Evolutionary conservation across 2,888 invertebrate genomes (phyloP).

Genomic region (Drosophila conformis): DNA sequence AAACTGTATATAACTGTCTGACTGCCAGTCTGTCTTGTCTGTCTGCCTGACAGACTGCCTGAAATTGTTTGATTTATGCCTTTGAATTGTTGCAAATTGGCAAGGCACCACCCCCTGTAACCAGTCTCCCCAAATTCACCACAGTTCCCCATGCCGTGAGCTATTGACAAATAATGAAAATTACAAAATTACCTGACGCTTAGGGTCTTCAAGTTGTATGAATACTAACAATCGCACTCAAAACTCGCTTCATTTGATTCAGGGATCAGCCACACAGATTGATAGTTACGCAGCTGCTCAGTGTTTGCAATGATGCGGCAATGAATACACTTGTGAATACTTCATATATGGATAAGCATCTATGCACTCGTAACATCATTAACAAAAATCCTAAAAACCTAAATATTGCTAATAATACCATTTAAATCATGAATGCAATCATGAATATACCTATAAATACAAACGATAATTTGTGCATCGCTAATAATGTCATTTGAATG

Average conservation of each 20-base stretch:
- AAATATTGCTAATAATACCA: background rate
- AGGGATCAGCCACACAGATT: background rate
- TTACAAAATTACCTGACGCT: slow-evolving; percentile 71
- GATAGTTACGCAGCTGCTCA: background rate
- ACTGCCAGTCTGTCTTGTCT: slow-evolving; percentile 12
- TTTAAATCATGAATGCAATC: slow-evolving; percentile 4
- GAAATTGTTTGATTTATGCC: slow-evolving; percentile 77
- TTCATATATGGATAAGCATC: slow-evolving; percentile 5
- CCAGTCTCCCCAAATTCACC: background rate
- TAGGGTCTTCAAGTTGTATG: slow-evolving; percentile 42
- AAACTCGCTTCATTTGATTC: slow-evolving; percentile 5
- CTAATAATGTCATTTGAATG: slow-evolving; percentile 7
- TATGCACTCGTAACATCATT: background rate
- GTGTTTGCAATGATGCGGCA: slow-evolving; percentile 3
- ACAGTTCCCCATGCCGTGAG: slow-evolving; percentile 22
- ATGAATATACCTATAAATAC: slow-evolving; percentile 4
- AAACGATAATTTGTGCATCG: background rate
- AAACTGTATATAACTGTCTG: slow-evolving; percentile 9
- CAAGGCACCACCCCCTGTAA: slow-evolving; percentile 22
- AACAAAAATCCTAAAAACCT: background rate
- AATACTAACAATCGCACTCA: slow-evolving; percentile 12
- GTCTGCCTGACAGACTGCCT: slow-evolving; percentile 63
- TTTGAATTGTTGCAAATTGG: slow-evolving; percentile 77
- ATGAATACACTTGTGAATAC: slow-evolving; percentile 1
- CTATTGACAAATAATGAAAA: slow-evolving; percentile 79